Percentiles rank a stretch among this genome's conserved stretches.
These are phyloP conservation scores for Phortica magna DNA, from an alignment of 2,888 invertebrate species.

Conservation along the genomic window DNA sequence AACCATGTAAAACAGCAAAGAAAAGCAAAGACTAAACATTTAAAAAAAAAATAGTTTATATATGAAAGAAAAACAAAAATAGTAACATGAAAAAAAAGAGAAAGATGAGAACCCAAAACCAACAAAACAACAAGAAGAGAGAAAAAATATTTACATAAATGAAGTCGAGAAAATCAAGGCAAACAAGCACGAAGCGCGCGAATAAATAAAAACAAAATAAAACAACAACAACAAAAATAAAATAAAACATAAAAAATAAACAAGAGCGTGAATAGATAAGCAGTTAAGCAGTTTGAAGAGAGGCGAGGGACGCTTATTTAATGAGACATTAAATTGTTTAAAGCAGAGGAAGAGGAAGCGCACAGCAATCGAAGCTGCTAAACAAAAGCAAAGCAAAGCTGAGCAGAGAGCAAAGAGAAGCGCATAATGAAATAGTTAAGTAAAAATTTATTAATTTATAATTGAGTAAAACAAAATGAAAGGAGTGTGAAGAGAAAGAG, in stretches of 20 bases:
- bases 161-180: not conserved
- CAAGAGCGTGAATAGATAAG: constrained; percentile 33
- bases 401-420: not conserved
- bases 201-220: not conserved
- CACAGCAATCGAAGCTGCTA: constrained; percentile 21
- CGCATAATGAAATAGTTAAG: constrained; percentile 16
- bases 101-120: constrained; percentile 32
- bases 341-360: constrained; percentile 13
- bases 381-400: not conserved
- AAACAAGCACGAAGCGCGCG: constrained; percentile 1
- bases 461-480: constrained; percentile 1
- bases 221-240: constrained; percentile 5
- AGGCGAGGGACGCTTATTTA: constrained; percentile 13
- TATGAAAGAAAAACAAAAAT: constrained; percentile 52
- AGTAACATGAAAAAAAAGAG: constrained; percentile 43
- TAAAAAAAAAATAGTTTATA: constrained; percentile 62
- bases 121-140: constrained; percentile 22
- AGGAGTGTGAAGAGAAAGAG: constrained; percentile 36
- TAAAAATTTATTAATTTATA: constrained; percentile 27
- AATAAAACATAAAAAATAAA: constrained; percentile 27
- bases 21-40: constrained; percentile 67
- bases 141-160: not conserved
- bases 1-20: constrained; percentile 57
- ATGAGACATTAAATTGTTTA: constrained; percentile 25
- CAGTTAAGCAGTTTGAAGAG: constrained; percentile 22